Evolutionary conservation across 1,140 invertebrate species (phyloP), one percentile per base, ranked within the genome.

Genomic region (Holcopasites calliopsidis): DNA sequence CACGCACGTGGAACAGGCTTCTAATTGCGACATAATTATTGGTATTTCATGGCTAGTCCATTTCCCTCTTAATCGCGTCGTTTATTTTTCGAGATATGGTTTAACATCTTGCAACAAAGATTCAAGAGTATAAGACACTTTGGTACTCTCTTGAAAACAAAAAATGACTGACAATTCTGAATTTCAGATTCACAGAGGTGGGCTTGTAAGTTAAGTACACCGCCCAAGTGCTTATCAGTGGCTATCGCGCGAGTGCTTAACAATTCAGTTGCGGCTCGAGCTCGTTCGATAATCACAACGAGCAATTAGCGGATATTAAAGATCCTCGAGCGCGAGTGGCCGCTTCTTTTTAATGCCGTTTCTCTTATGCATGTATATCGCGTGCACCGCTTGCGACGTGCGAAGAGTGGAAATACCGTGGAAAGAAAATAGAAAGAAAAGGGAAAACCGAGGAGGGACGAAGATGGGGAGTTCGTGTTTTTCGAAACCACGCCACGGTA

Each of bases 401-500:
- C 33, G 31, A 64, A 64, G 60, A 60, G 70, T 73, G 47, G 50
- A 65, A 66, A 57, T 57, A 47, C 62, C 18, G 52, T 18, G 40
- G 40, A 26, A 75, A 58, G 64, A 68, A 75, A 68, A 68, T 62
- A 66, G 47, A 57, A 35, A 11, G 28, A 35, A 26, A 47, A 18
- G 33, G 10, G 28, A 42, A 23, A 38, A 31, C 38, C 52, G 40
- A 61, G 23, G 40, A 49, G 44, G 10, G 35, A 54, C 16, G 52
- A 44, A 23, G 58, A 73, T 44, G 62, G 65, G 57, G 28, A 47
- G 62, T 8, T 42, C 44, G 54, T 60, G 49, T 79, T 72, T 11
- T 61, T 61, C 21, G 26, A 65, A 18, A 40, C 44, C 57, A 55
- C 64, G 68, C n/a, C n/a, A n/a, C n/a, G n/a, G n/a, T 79, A 84